Conservation (phyloP, 1,140 invertebrate genomes). For the Nephotettix cincticeps region DNA sequence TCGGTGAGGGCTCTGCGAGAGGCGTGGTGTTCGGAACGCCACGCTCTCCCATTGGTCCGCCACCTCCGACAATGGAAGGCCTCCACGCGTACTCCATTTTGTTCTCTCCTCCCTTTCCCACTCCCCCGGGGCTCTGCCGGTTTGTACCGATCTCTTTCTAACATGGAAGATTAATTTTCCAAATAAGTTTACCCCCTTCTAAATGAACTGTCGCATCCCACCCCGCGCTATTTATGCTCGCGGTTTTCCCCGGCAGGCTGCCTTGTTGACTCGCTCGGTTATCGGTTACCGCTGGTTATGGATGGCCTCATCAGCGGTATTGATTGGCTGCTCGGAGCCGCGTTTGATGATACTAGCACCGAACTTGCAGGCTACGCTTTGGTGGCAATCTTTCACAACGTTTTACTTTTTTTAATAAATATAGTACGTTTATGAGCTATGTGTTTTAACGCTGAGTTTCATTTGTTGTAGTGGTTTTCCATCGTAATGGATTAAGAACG, state of each 20-base stretch:
- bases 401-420: no score
- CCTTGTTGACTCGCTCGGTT: background rate
- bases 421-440: no score
- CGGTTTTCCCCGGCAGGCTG: background rate
- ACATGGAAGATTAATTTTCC: conserved; percentile 21
- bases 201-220: conserved; percentile 11
- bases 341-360: no score
- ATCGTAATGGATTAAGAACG: no score
- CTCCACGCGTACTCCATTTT: conserved; percentile 7
- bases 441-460: no score
- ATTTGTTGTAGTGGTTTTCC: no score
- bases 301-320: background rate
- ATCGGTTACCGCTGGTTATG: background rate
- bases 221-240: conserved; percentile 6
- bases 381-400: no score
- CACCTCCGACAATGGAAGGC: conserved; percentile 12
- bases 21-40: background rate
- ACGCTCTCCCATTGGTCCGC: conserved; percentile 14
- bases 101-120: background rate
- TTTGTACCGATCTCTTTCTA: conserved; percentile 12
- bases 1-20: background rate
- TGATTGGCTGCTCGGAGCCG: conserved; percentile 5
- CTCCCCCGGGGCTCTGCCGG: background rate
- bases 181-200: conserved; percentile 10
- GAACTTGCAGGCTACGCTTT: no score